Evolutionary conservation across 2,797 vertebrate genomes (phyloP).

Genomic region (Anabacerthia variegaticeps): DNA sequence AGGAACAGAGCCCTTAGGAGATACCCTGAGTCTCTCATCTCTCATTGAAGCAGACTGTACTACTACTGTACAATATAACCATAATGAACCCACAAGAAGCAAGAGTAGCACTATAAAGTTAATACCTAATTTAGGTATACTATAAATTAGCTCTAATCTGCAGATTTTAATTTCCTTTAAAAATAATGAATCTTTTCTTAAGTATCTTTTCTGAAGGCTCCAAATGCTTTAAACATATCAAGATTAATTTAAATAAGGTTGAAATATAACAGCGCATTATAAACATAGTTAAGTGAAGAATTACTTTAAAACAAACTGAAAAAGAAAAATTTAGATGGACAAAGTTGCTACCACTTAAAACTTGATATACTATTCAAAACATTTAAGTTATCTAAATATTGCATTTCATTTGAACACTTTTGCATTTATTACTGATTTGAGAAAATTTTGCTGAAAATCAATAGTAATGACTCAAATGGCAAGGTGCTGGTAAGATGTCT

Average conservation of each 20-base stretch:
- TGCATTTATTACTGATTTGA: background rate
- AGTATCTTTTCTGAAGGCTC: background rate
- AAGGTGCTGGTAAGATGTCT: background rate
- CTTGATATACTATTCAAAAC: background rate
- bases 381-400: background rate
- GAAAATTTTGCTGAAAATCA: background rate
- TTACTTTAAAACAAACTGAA: background rate
- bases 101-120: background rate
- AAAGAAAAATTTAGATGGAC: background rate
- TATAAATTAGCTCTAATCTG: background rate
- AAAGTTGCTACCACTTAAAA: background rate
- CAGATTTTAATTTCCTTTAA: background rate
- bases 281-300: background rate
- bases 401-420: background rate
- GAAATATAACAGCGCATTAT: background rate
- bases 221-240: background rate
- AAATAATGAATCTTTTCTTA: background rate
- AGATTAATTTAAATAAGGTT: background rate
- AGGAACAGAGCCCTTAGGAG: constrained; percentile 59
- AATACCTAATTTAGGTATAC: background rate
- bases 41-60: background rate
- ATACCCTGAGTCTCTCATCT: background rate
- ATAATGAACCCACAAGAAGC: background rate
- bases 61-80: background rate
- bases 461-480: background rate